Evolutionary conservation across 1,140 invertebrate species (phyloP), one percentile per base, ranked within the genome.

Genomic region (Hyles euphorbiae): DNA sequence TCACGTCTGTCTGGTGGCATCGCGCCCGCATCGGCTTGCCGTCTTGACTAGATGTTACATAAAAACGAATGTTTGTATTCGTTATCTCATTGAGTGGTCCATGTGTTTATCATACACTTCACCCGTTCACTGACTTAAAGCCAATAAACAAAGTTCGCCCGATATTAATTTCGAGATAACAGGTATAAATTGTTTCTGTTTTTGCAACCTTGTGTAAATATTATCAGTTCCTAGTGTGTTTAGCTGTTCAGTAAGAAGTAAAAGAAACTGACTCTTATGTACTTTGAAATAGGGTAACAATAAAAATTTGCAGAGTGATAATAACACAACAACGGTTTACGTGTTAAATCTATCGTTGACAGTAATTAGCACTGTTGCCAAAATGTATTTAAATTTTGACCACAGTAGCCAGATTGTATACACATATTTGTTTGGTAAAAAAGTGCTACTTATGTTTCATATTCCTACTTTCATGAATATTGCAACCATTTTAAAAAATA

Each of bases 81-180:
- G 61, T 76, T 85, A 78, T 77, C 76, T 74, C 62, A 50, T 63
- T 61, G 63, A 75, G 70, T 68, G 60, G 63, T 60, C 63, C 64
- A 70, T 77, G 61, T 75, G 70, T 79, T 80, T 81, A 80, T 80
- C 75, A 67, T 47, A 65, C 62, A 72, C 68, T 72, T 72, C 65
- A 67, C 32, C 59, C 36, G 62, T 63, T 62, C 55, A 65, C 60
- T 65, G 60, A 63, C 55, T 67, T 72, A 70, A 51, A 63, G 61
- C 60, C 63, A 78, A 81, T 81, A 79, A 81, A 75, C 78, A 68
- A 40, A 68, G 60, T 54, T 55, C 53, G 60, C 55, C 54, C 54
- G 56, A 63, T 67, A 68, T 66, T 57, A 63, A 45, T 58, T 60
- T 56, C 53, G 45, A 55, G 67, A 77, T 72, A 77, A 74, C 61